Percentiles rank a stretch among this genome's conserved stretches.
These are phyloP conservation scores for Platalea minor DNA, from an alignment of 2,797 vertebrate species.

Conservation along the genomic window DNA sequence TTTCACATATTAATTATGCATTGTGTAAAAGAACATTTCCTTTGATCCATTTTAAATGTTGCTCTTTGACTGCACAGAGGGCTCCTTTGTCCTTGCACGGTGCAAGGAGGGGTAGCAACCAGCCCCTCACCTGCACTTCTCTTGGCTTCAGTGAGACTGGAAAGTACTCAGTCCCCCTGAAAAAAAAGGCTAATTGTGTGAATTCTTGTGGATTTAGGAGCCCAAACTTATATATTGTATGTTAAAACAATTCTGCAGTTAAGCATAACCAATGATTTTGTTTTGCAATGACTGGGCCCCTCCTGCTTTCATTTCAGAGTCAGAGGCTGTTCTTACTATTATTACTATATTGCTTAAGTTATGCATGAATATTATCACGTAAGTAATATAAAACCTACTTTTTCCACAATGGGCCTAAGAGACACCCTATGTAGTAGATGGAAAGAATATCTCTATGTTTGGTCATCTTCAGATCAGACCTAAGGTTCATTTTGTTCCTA, in stretches of 20 bases:
- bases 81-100: neutral
- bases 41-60: conserved; percentile 37
- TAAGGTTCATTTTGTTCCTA: neutral
- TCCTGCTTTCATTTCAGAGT: neutral
- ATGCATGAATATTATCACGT: neutral
- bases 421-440: neutral
- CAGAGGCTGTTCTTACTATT: neutral
- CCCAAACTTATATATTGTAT: neutral
- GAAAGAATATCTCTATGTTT: neutral
- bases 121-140: neutral
- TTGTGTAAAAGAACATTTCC: neutral
- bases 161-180: neutral
- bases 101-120: neutral
- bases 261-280: neutral
- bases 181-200: neutral
- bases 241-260: neutral
- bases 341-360: neutral
- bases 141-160: neutral
- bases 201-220: neutral
- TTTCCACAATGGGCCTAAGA: neutral
- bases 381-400: neutral
- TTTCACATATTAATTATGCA: conserved; percentile 21
- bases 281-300: neutral
- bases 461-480: neutral
- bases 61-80: neutral